These are phyloP conservation scores for Valencia hispanica DNA, from an alignment of 2,797 vertebrate genomes.

Conservation along the genomic window DNA sequence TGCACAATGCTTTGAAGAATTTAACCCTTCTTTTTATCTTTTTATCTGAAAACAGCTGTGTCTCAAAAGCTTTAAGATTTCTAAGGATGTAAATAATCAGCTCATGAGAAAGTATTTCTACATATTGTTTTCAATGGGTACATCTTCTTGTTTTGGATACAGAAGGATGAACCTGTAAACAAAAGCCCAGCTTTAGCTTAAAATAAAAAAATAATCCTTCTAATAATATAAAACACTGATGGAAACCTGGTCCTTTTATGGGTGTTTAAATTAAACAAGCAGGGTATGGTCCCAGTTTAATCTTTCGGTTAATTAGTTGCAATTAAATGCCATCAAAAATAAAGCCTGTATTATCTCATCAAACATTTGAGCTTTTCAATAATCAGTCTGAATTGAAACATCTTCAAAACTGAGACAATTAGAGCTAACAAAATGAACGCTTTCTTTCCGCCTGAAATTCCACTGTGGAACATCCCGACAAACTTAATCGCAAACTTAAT, in stretches of 20 bases:
- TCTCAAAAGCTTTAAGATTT: background rate
- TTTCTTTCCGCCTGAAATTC: conserved; percentile 11
- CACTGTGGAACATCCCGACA: background rate
- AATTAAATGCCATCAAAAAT: background rate
- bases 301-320: conserved; percentile 3
- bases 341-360: background rate
- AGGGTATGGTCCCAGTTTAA: background rate
- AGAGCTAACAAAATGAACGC: conserved; percentile 10
- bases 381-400: conserved; percentile 7
- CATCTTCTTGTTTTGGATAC: background rate
- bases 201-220: background rate
- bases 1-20: background rate
- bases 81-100: background rate
- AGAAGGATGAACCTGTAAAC: background rate
- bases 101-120: background rate
- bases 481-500: conserved; percentile 42
- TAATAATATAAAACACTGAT: background rate
- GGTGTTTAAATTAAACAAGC: background rate
- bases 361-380: conserved; percentile 19
- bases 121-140: background rate
- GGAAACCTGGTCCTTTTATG: background rate
- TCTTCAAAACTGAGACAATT: conserved; percentile 3
- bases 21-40: conserved; percentile 1
- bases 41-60: background rate
- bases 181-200: background rate